Evolutionary conservation across 2,888 invertebrate genomes (phyloP), one percentile per base, ranked within the genome.

Genomic region (Tetranychus truncatus): DNA sequence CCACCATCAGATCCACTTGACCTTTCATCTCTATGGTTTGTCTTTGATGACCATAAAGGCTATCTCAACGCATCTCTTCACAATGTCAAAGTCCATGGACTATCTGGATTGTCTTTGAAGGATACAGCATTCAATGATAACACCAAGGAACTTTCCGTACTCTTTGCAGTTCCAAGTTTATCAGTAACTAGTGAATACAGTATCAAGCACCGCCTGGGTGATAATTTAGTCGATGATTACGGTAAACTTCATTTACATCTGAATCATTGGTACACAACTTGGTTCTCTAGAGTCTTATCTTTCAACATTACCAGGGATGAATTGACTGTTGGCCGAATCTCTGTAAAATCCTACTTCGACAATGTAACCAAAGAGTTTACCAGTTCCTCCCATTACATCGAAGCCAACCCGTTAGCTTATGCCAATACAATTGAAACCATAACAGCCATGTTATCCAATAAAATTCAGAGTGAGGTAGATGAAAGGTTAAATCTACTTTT

Each of bases 1-100:
- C 72, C 72, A n/a, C 45, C 72, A 34, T 72, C 72, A 4, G 72
- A 72, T 7, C 72, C 72, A 18, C 15, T 72, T 9, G 44, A 44
- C n/a, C 34, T 72, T n/a, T 34, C 20, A 11, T 72, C 72, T 24
- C 45, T 72, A 34, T 72, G 72, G 72, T 72, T 72, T 45, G 46
- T 72, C 24, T 72, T 72, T 46, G 45, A 72, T 18, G 72, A 72
- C 18, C n/a, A 72, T 45, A n/a, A 46, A 9, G 45, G 46, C 18
- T 72, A 20, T 44, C n/a, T 72, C 9, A 72, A 72, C 8, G 34
- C 72, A 15, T 72, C 72, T n/a, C 20, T 72, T 45, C 72, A 72
- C 72, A 72, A 72, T 72, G 46, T 72, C 18, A 20, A 45, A 45
- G 45, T 72, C 11, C 46, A 72, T 34, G 72, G 72, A 15, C 34